Conservation (phyloP, 2,113 vertebrate genomes). For the Leptosomus discolor region DNA sequence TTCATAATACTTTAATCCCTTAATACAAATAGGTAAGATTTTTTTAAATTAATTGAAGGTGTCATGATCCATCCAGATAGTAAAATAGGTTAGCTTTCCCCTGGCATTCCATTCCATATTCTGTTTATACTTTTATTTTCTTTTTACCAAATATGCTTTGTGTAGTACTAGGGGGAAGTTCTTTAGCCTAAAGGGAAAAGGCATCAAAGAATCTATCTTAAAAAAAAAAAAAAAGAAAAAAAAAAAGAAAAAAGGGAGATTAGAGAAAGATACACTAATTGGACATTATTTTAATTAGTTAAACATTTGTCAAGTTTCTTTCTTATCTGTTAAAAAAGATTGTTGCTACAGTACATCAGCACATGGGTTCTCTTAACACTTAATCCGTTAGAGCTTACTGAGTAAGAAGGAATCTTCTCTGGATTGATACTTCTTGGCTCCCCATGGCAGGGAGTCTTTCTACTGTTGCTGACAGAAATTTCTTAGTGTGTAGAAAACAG, state of each 20-base stretch:
- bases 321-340: background rate
- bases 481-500: background rate
- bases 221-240: no score
- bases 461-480: background rate
- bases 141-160: background rate
- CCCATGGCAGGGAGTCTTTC: background rate
- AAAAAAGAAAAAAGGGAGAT: rapidly evolving
- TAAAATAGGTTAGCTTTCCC: constrained; percentile 17
- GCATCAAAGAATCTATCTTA: background rate
- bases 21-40: background rate
- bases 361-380: background rate
- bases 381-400: background rate
- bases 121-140: constrained; percentile 15
- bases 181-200: constrained; percentile 16
- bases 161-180: background rate
- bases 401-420: background rate
- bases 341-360: background rate
- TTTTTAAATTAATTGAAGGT: background rate
- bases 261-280: background rate
- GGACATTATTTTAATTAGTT: constrained; percentile 10
- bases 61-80: background rate
- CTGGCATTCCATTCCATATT: constrained; percentile 1
- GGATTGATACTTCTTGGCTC: background rate
- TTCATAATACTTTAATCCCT: background rate
- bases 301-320: background rate